phyloP scores from a whole-genome alignment of 1,140 invertebrate species.

The Cephus cinctus region DNA sequence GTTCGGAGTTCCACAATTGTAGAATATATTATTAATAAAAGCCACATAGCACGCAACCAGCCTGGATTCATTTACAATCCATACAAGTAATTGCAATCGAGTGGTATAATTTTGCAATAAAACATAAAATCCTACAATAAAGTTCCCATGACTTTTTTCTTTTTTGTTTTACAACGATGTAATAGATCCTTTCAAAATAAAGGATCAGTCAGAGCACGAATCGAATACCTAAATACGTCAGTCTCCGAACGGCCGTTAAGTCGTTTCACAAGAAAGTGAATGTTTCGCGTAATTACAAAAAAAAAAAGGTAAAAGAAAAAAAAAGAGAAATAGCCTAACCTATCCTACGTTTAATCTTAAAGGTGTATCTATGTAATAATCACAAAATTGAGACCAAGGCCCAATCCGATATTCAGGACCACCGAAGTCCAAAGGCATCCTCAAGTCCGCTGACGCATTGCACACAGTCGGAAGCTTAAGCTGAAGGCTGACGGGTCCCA shows the following conservation, averaged over 20 bases:
- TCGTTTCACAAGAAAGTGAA: background rate
- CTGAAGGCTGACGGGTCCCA: constrained; percentile 22
- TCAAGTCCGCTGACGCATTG: constrained; percentile 19
- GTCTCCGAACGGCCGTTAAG: background rate
- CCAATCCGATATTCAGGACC: constrained; percentile 30
- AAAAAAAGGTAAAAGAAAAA: constrained; percentile 6
- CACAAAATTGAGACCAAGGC: constrained; percentile 54
- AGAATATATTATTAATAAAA: no score
- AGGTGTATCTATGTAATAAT: constrained; percentile 47
- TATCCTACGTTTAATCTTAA: constrained; percentile 28
- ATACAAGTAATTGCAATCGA: no score
- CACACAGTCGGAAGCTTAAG: constrained; percentile 6
- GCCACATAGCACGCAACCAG: no score
- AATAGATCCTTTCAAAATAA: no score
- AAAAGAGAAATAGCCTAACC: constrained; percentile 26
- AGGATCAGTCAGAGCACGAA: no score
- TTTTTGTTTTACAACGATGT: no score
- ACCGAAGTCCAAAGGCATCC: constrained; percentile 25
- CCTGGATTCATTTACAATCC: no score
- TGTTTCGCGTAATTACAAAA: constrained; percentile 29
- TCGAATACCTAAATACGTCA: no score
- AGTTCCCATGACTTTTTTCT: no score
- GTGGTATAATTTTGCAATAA: no score
- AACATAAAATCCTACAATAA: no score
- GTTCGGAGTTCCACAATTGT: no score